Conservation (phyloP, 2,888 invertebrate species). For the Margaritifera margaritifera region DNA sequence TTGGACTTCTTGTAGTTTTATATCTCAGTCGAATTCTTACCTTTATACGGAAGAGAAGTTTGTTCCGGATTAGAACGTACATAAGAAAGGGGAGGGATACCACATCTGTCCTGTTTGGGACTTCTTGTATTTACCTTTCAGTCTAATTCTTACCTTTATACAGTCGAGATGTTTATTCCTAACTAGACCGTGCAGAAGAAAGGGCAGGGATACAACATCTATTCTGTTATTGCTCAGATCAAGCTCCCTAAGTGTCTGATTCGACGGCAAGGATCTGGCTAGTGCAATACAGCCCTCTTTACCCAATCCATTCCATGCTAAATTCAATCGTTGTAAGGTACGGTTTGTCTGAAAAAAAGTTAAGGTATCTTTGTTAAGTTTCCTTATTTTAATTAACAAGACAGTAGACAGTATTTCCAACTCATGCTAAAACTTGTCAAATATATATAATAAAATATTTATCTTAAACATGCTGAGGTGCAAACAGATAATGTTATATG, state of each 20-base stretch:
- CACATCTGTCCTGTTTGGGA: too few relatives aligned
- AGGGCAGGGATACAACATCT: conserved; percentile 47
- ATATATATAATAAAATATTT: too few relatives aligned
- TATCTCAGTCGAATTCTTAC: conserved; percentile 19
- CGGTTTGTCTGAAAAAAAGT: conserved; percentile 43
- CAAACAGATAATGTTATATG: too few relatives aligned
- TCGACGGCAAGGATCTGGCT: conserved; percentile 45
- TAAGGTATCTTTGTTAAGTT: too few relatives aligned
- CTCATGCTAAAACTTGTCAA: too few relatives aligned
- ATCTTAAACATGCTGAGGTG: too few relatives aligned
- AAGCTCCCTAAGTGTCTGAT: conserved; percentile 46
- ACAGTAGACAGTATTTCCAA: too few relatives aligned
- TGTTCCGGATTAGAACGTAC: conserved; percentile 50
- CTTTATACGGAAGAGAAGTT: conserved; percentile 35
- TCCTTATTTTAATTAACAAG: too few relatives aligned
- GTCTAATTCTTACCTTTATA: conserved; percentile 35
- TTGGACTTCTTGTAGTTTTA: not conserved
- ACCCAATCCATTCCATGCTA: conserved; percentile 63
- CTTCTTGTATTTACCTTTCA: not conserved
- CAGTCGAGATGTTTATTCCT: conserved; percentile 42
- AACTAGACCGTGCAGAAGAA: conserved; percentile 51
- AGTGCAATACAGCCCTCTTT: conserved; percentile 59
- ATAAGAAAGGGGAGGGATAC: conserved; percentile 48
- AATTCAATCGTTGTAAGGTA: conserved; percentile 42
- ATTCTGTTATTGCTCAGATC: conserved; percentile 61